Evolutionary conservation across 2,113 vertebrate genomes (phyloP).

Genomic region (Ovis aries): ARS-UI_Ramb_v3.0 NC_056075.1:1642501-1643000

Average conservation of each 20-base stretch:
- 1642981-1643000: background rate
- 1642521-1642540: too few relatives aligned
- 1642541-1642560: too few relatives aligned
- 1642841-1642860: constrained; percentile 7
- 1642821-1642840: background rate
- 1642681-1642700: background rate
- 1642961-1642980: background rate
- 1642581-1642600: background rate
- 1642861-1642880: accelerated
- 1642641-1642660: too few relatives aligned
- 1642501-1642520: too few relatives aligned
- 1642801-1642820: background rate
- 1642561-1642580: background rate
- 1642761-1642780: background rate
- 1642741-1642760: background rate
- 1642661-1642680: background rate
- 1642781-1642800: background rate
- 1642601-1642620: background rate
- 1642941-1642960: background rate
- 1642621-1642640: background rate
- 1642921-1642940: background rate
- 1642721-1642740: background rate
- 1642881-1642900: constrained; percentile 11
- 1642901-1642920: constrained; percentile 7
- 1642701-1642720: background rate